Evolutionary conservation across 2,888 invertebrate species (phyloP).

Genomic region (Fabriciana adippe): DNA sequence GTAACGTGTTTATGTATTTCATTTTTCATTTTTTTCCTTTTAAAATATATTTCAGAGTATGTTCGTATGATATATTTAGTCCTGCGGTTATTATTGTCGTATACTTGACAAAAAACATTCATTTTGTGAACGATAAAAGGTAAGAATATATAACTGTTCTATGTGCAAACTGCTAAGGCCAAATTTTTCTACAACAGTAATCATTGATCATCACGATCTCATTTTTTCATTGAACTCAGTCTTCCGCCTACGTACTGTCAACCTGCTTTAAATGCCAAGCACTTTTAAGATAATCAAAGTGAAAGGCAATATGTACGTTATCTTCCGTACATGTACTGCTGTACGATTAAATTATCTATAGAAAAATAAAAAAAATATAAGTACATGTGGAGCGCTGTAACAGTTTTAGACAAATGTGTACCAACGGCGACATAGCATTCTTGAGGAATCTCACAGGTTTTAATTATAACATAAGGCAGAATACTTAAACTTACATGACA

Average conservation of each 20-base stretch:
- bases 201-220: slow-evolving; percentile 28
- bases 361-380: too few species aligned
- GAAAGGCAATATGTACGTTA: slow-evolving; percentile 29
- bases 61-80: background rate
- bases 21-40: slow-evolving; percentile 7
- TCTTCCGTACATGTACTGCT: slow-evolving; percentile 11
- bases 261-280: slow-evolving; percentile 35
- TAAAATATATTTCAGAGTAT: slow-evolving; percentile 1
- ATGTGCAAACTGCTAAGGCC: background rate
- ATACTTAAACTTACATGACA: too few species aligned
- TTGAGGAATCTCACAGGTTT: too few species aligned
- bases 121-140: slow-evolving; percentile 3
- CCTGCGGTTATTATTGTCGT: background rate
- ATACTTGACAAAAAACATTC: background rate
- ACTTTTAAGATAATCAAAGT: slow-evolving; percentile 26
- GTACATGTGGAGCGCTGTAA: too few species aligned
- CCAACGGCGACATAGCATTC: too few species aligned
- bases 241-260: slow-evolving; percentile 25
- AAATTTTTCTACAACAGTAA: slow-evolving; percentile 34
- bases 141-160: slow-evolving; percentile 18
- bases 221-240: slow-evolving; percentile 14
- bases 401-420: too few species aligned
- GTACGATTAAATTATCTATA: background rate
- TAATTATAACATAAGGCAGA: too few species aligned
- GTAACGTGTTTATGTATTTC: slow-evolving; percentile 24